Percentiles rank a stretch among this genome's conserved stretches.
phyloP scores from a whole-genome alignment of 2,797 vertebrate genomes.

The Hoplostethus atlanticus region DNA sequence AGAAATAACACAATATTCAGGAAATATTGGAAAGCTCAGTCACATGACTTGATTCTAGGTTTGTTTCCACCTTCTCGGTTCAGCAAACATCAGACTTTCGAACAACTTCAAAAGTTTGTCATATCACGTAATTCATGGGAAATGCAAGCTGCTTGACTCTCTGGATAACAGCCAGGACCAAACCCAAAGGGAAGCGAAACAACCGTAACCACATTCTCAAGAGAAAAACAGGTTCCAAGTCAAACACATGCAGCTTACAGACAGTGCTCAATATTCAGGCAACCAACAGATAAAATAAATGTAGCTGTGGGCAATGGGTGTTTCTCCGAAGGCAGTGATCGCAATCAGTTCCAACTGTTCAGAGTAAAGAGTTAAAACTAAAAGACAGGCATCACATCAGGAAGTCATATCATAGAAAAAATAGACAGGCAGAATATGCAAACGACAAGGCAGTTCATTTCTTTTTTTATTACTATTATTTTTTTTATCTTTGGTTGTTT shows the following conservation, averaged over 20 bases:
- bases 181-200: constrained; percentile 51
- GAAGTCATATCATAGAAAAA: constrained; percentile 6
- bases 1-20: background rate
- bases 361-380: background rate
- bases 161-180: constrained; percentile 54
- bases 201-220: constrained; percentile 34
- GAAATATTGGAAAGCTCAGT: background rate
- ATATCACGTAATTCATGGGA: constrained; percentile 25
- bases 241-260: constrained; percentile 55
- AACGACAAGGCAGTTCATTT: constrained; percentile 67
- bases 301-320: constrained; percentile 12
- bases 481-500: constrained; percentile 35
- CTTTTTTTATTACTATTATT: constrained; percentile 10
- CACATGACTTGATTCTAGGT: background rate
- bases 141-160: constrained; percentile 22
- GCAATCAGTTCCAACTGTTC: constrained; percentile 15
- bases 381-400: constrained; percentile 14
- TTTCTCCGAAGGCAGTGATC: constrained; percentile 33
- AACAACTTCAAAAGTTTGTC: constrained; percentile 38
- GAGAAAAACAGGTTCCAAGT: constrained; percentile 44
- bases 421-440: constrained; percentile 81
- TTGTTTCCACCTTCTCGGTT: constrained; percentile 1
- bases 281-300: constrained; percentile 46
- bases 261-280: constrained; percentile 20
- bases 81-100: constrained; percentile 2